Percentiles rank a stretch among this genome's conserved stretches.
Conservation (phyloP, 2,888 invertebrate genomes). For the Tetragonisca angustula region DNA sequence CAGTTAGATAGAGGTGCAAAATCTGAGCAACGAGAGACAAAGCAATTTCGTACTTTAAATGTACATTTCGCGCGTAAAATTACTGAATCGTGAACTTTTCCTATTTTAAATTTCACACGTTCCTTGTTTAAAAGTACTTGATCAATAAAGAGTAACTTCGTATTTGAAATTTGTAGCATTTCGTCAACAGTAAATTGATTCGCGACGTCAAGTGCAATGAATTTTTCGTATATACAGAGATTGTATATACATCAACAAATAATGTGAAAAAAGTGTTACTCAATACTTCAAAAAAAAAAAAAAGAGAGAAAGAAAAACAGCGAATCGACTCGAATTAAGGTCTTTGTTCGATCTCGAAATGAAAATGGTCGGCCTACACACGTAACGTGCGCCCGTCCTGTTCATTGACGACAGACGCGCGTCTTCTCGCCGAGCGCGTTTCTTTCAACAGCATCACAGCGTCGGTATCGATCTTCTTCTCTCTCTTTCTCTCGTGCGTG, state of each 20-base stretch:
- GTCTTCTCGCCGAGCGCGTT: conserved; percentile 4
- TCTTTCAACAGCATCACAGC: background rate
- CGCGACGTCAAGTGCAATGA: background rate
- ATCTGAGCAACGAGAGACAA: background rate
- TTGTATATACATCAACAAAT: background rate
- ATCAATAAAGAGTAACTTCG: no score
- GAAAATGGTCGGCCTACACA: background rate
- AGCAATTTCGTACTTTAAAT: background rate
- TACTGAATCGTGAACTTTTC: background rate
- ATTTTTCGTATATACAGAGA: background rate
- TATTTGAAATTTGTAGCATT: background rate
- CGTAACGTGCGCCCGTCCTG: conserved; percentile 12
- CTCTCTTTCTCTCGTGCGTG: background rate
- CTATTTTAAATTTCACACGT: background rate
- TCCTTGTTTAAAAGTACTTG: background rate
- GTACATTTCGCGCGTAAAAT: background rate
- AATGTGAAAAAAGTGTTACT: background rate
- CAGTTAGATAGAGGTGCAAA: background rate
- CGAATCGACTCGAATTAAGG: background rate
- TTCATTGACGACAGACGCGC: conserved; percentile 6
- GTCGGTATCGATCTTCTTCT: conserved; percentile 29
- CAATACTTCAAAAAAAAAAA: no score
- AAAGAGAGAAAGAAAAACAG: background rate
- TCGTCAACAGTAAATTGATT: background rate
- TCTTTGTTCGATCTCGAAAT: background rate